Percentiles rank a stretch among this genome's conserved stretches.
phyloP scores from a whole-genome alignment of 2,797 vertebrate species.

The Decapterus maruadsi region DNA sequence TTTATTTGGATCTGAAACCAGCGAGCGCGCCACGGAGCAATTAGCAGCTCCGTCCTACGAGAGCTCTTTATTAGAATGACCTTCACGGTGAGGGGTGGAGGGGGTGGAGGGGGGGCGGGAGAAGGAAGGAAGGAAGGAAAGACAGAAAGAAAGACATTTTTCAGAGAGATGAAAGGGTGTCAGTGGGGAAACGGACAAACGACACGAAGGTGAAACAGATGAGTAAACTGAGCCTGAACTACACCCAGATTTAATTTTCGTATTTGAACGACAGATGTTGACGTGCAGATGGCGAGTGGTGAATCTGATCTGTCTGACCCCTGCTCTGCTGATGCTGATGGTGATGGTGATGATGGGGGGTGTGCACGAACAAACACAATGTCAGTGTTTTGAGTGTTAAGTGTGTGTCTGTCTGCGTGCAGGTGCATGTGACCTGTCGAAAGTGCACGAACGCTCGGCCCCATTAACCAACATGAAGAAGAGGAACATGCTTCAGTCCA shows the following conservation, averaged over 20 bases:
- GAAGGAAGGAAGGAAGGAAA: background rate
- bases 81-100: conserved; percentile 73
- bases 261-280: conserved; percentile 37
- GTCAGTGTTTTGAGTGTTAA: conserved; percentile 14
- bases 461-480: conserved; percentile 28
- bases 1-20: conserved; percentile 84
- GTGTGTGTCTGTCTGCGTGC: background rate
- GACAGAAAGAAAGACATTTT: conserved; percentile 33
- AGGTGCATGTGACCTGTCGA: conserved; percentile 31
- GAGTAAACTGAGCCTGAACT: conserved; percentile 51
- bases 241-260: conserved; percentile 49
- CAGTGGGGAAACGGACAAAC: conserved; percentile 58
- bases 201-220: conserved; percentile 54
- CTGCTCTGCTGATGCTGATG: background rate
- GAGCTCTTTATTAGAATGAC: conserved; percentile 85
- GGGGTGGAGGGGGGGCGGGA: conserved; percentile 14
- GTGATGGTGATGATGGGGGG: no score
- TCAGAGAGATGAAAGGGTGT: conserved; percentile 54
- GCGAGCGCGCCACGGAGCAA: conserved; percentile 77
- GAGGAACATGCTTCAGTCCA: conserved; percentile 18
- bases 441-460: conserved; percentile 5
- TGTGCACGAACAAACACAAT: conserved; percentile 30
- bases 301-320: conserved; percentile 48
- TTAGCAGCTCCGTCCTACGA: conserved; percentile 80
- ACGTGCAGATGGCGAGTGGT: conserved; percentile 9